Base-by-base conservation (phyloP, 1,140 invertebrate species). In the Helicorthomorpha holstii region DNA sequence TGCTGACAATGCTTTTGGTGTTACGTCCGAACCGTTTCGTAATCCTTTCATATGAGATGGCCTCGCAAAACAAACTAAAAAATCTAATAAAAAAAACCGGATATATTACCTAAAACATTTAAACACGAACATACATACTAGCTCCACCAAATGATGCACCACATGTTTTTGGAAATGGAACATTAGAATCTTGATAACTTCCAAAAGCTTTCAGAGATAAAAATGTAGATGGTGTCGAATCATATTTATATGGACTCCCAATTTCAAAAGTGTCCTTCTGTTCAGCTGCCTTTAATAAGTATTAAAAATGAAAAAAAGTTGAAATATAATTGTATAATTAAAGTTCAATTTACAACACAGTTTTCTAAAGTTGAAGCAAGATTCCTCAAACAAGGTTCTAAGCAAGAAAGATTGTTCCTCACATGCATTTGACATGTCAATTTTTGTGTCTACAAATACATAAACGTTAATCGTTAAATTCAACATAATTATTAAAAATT, bases 111-210 rank as follows among this genome's bases (percentile, higher is more conserved):
- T 53, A 14, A 47, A 47, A 47, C 50, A 53, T 54, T 10, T 27
- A 48, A 23, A 16, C 22, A 29, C 43, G 48, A 46, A 41, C 59
- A 62, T 67, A n/a, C n/a, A 59, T 57, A 75, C 83, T 83, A 26
- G 83, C 83, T 38, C 82, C 82, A 68, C 85, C 92, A 73, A 95
- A 97, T 63, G 83, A 82, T 1, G 87, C 90, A 2, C 90, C 90
- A 14, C 86, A 93, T 0, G 90, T 95, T 50, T 88, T 72, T 1
- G 91, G 91, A 70, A 93, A 96, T 1, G 91, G 91, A 56, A 96
- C 85, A 59, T 82, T 86, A n/a, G 81, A 60, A 58, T 73, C 72
- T 48, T 66, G 64, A 58, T 64, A 66, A 27, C 62, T 62, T 27
- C 63, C 64, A 50, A 65, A 68, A 25, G 55, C 54, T 25, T 56